Base-by-base conservation (phyloP, 2,797 vertebrate genomes). In the Chelonia mydas region DNA sequence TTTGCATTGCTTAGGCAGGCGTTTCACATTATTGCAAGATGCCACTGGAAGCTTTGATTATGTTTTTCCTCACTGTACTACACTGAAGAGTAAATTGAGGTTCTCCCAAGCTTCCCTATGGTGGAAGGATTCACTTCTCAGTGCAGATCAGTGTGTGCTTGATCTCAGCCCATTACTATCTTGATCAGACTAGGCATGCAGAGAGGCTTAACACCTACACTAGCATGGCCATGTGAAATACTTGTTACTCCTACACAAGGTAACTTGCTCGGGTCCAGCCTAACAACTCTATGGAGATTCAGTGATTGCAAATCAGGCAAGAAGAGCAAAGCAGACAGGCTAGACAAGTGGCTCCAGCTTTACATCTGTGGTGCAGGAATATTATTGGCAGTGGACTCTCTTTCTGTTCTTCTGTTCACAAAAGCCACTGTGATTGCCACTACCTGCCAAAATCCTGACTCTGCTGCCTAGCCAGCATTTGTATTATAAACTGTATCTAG, bases 241-340 rank as follows among this genome's bases (percentile, higher is more conserved):
- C 25, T 3, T 31, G 25, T 47, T 47, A 49, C 27, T 49, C 12
- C 25, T 47, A 5, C 27, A 77, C n/a, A 47, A 8, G 13, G 45
- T 27, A 31, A 25, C 45, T 77, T 17, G 41, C 23, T 25, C 2
- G 13, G 12, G 21, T 76, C 72, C 45, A 77, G 81, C 79, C 54
- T 83, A 33, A 41, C 8, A 37, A 61, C 27, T 55, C 16, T 88
- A 33, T 8, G 92, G n/a, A 77, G 2, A 31, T 17, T 31, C 16
- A 17, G 1, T 49, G 41, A 65, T 31, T 13, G 41, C 3, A 3
- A 93, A 72, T 2, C 1, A 37, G 31, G 50, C 57, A 77, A 54
- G 45, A 68, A 3, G 91, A 84, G 10, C 59, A 86, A 89, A 87
- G 3, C 23, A 80, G 65, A 86, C 91, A 92, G 27, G 16, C 25